Conservation (phyloP, 2,113 vertebrate genomes). For the Percina caprodes region DNA sequence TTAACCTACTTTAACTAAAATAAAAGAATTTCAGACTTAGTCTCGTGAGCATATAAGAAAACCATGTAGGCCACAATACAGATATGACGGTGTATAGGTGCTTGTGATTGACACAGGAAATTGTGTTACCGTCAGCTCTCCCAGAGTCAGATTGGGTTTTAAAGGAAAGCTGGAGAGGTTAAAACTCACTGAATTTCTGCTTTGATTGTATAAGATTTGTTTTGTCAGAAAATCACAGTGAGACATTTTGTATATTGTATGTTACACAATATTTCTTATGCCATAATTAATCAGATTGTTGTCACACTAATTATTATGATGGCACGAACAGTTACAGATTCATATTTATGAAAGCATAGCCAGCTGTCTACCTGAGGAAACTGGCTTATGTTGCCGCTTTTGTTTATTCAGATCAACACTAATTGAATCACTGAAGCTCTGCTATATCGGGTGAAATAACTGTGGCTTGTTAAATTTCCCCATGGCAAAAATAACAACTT, state of each 20-base stretch:
- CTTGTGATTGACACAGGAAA: conserved; percentile 42
- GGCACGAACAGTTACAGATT: conserved; percentile 14
- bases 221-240: background rate
- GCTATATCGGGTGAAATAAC: conserved; percentile 47
- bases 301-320: conserved; percentile 13
- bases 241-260: background rate
- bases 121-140: conserved; percentile 16
- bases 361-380: conserved; percentile 54
- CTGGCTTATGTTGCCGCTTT: conserved; percentile 42
- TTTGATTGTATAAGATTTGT: background rate
- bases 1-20: background rate
- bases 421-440: conserved; percentile 55
- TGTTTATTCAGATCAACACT: conserved; percentile 52
- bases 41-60: background rate
- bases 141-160: conserved; percentile 12
- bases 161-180: conserved; percentile 16
- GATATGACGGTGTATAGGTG: background rate
- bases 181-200: conserved; percentile 12
- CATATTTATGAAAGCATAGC: conserved; percentile 23
- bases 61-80: background rate
- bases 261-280: background rate
- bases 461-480: conserved; percentile 58
- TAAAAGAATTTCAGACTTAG: background rate
- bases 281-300: conserved; percentile 15
- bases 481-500: conserved; percentile 24